Percentiles rank a stretch among this genome's conserved stretches.
Evolutionary conservation across 64 coral and sea anemone species (phyloP).

Genomic region (Platygyra sinensis): DNA sequence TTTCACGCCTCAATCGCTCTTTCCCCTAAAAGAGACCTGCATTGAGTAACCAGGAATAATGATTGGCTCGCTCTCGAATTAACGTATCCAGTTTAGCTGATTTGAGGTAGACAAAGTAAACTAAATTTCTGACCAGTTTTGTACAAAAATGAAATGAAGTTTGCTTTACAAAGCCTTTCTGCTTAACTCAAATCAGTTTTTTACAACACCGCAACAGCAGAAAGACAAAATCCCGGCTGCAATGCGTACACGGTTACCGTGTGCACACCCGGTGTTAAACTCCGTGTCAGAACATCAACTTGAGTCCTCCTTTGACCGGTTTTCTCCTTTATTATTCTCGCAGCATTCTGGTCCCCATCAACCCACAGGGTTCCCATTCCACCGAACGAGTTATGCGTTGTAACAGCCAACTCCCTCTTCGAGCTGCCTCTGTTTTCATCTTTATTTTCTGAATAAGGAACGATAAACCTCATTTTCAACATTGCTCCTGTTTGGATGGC

Average conservation of each 20-base stretch:
- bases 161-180: too few relatives aligned
- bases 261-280: constrained; percentile 61
- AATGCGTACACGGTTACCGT: constrained; percentile 62
- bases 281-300: constrained; percentile 30
- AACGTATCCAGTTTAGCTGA: too few relatives aligned
- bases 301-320: constrained; percentile 59
- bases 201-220: constrained; percentile 78
- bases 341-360: constrained; percentile 37
- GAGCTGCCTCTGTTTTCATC: background rate
- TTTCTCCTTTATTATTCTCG: constrained; percentile 21
- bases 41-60: too few relatives aligned
- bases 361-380: constrained; percentile 82
- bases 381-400: constrained; percentile 86
- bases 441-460: constrained; percentile 2
- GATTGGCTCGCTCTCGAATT: too few relatives aligned
- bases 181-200: background rate
- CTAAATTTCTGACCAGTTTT: too few relatives aligned
- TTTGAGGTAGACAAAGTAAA: too few relatives aligned
- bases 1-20: too few relatives aligned
- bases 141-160: too few relatives aligned
- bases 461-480: constrained; percentile 64
- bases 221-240: constrained; percentile 84
- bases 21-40: too few relatives aligned
- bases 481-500: constrained; percentile 74
- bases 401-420: constrained; percentile 65